Conservation (phyloP, 92 coral and sea anemone genomes). For the Pocillopora grandis region DNA sequence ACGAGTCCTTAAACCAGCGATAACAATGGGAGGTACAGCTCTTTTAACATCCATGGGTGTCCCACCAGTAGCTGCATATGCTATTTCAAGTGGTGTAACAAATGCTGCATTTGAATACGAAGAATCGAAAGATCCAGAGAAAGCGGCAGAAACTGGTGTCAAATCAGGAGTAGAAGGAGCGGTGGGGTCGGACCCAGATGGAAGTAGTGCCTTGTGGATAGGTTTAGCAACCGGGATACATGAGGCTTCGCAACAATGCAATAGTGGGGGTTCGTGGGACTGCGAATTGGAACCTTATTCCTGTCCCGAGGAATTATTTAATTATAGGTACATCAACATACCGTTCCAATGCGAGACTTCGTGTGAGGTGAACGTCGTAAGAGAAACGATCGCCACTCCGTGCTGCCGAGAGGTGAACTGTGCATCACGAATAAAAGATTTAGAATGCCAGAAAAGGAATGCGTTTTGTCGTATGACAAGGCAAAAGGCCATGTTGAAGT, state of each 20-base stretch:
- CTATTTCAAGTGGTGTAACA: neutral
- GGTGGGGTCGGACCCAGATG: neutral
- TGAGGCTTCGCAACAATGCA: neutral
- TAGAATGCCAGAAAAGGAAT: slow-evolving; percentile 60
- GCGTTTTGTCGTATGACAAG: slow-evolving; percentile 61
- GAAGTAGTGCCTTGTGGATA: no score
- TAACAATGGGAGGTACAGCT: neutral
- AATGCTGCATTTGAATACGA: neutral
- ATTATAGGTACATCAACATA: slow-evolving; percentile 41
- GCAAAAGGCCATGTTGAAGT: slow-evolving; percentile 45
- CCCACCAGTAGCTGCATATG: slow-evolving; percentile 8
- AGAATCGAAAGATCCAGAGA: neutral
- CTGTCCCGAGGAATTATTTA: slow-evolving; percentile 43
- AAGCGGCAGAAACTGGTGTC: neutral
- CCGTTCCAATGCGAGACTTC: slow-evolving; percentile 62
- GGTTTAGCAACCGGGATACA: neutral
- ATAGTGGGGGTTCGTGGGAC: slow-evolving; percentile 21
- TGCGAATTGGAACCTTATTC: slow-evolving; percentile 43
- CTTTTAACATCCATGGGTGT: slow-evolving; percentile 1
- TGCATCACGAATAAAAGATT: slow-evolving; percentile 47
- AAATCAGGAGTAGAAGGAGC: neutral
- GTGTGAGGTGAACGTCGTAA: slow-evolving; percentile 61
- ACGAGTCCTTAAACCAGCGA: neutral
- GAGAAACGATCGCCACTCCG: slow-evolving; percentile 61
- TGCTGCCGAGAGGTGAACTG: slow-evolving; percentile 65